Conservation (phyloP, 2,888 invertebrate genomes). For the Campopleginae sp. region DNA sequence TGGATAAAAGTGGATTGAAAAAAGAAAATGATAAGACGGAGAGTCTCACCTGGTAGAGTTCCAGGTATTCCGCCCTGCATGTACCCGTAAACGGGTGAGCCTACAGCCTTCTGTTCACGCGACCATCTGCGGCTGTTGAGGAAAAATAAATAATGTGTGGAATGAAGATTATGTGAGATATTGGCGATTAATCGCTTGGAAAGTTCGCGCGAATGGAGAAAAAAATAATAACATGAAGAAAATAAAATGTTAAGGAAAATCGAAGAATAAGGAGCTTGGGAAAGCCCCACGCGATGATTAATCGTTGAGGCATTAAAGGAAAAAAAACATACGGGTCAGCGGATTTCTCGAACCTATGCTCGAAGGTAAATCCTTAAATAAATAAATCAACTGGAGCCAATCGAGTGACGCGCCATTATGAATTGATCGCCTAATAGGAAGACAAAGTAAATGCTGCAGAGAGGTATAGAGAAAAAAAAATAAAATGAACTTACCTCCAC, state of each 20-base stretch:
- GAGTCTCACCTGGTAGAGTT: slow-evolving; percentile 78
- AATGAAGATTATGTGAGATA: slow-evolving; percentile 50
- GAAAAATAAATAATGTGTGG: slow-evolving; percentile 64
- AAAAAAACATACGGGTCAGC: not conserved
- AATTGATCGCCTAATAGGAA: too few species aligned
- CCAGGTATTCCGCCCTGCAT: slow-evolving; percentile 87
- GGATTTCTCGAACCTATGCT: too few species aligned
- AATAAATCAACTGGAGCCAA: not conserved
- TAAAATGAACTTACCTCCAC: slow-evolving; percentile 89
- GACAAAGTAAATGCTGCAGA: too few species aligned
- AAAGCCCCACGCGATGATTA: not conserved
- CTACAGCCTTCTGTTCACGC: slow-evolving; percentile 92
- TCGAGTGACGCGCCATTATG: not conserved
- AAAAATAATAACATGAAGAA: slow-evolving; percentile 1
- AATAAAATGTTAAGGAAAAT: not conserved
- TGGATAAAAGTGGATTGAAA: not conserved
- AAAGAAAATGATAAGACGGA: not conserved
- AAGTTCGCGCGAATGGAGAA: not conserved
- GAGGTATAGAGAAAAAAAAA: not conserved
- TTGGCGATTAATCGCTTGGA: slow-evolving; percentile 23
- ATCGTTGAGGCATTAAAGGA: not conserved
- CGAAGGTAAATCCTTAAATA: not conserved
- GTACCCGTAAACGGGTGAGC: slow-evolving; percentile 94
- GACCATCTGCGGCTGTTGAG: slow-evolving; percentile 92
- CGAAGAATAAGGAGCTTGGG: not conserved